Evolutionary conservation across 2,888 invertebrate genomes (phyloP), one percentile per base, ranked within the genome.

Genomic region (Drosophila anomalipes): DNA sequence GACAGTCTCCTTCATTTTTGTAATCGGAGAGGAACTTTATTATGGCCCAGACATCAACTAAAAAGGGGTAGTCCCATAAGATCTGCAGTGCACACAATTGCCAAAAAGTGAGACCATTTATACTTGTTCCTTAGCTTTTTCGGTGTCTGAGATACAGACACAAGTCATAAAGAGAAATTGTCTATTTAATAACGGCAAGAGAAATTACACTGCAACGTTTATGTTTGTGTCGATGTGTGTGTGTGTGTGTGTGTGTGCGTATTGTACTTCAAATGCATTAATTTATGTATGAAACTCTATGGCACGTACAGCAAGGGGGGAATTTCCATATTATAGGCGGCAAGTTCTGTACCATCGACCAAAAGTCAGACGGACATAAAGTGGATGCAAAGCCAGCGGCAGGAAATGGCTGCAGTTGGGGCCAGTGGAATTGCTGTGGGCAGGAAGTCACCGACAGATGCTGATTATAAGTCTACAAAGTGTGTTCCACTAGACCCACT

Each of bases 151-250:
- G 51, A 16, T 63, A 35, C 70, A 67, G 62, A 62, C 67, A 70
- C 73, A 73, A 81, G 54, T 85, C 85, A 76, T 74, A 69, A 62
- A 86, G 64, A 47, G 51, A 81, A 90, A 81, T 88, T 72, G 81
- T 86, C 78, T 81, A 88, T 86, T 90, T 85, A 86, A 86, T 85
- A 90, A 90, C 79, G 72, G 68, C 78, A 81, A 82, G 86, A 86
- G 83, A 88, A 86, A 86, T 86, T 86, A 86, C 74, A 86, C 86
- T 86, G 86, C 86, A 86, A 81, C 79, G 88, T 73, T 86, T 69
- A 58, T 57, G 52, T 61, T 65, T 71, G 53, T 56, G 30, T 30
- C 26, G 49, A 51, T 62, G 54, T 52, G 56, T 37, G 54, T 49
- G 41, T 53, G 19, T 44, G 44, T 61, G 26, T 61, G 54, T 52